Percentiles rank a stretch among this genome's conserved stretches.
Conservation (phyloP, 2,797 vertebrate genomes). For the Podarcis siculus region DNA sequence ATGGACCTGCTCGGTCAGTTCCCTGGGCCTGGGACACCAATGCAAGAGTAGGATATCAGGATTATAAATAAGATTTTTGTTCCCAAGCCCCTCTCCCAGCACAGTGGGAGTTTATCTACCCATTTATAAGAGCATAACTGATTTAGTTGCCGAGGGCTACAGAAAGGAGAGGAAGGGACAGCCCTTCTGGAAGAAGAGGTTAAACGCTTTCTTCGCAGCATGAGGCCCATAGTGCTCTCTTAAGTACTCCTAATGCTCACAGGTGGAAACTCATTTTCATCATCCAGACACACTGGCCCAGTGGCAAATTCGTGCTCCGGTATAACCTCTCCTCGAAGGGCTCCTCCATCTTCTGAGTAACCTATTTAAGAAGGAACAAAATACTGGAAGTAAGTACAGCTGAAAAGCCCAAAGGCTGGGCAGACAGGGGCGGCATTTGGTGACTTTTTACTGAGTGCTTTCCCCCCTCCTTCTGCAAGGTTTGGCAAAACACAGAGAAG, state of each 20-base stretch:
- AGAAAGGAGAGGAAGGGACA: conserved; percentile 40
- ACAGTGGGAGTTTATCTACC: conserved; percentile 12
- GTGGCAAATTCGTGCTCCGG: conserved; percentile 94
- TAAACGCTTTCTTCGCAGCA: conserved; percentile 54
- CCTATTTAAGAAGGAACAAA: conserved; percentile 73
- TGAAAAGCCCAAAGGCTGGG: conserved; percentile 3
- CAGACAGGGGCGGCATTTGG: neutral
- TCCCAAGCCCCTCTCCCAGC: conserved; percentile 42
- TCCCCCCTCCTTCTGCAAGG: neutral
- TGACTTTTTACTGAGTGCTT: neutral
- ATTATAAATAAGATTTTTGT: neutral
- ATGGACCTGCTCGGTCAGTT: neutral
- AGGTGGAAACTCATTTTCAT: conserved; percentile 93
- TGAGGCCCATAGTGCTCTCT: conserved; percentile 60
- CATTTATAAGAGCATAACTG: conserved; percentile 47
- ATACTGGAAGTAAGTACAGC: neutral
- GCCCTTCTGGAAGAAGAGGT: conserved; percentile 54
- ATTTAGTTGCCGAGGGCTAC: conserved; percentile 32
- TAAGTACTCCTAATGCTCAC: conserved; percentile 88
- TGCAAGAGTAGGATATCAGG: neutral
- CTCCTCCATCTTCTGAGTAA: conserved; percentile 92
- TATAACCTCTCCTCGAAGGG: conserved; percentile 90
- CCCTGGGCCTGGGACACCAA: neutral
- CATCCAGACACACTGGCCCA: conserved; percentile 90
- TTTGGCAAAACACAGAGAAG: neutral